Evolutionary conservation across 2,888 invertebrate genomes (phyloP).

Genomic region (Aleiodes leptofemur): DNA sequence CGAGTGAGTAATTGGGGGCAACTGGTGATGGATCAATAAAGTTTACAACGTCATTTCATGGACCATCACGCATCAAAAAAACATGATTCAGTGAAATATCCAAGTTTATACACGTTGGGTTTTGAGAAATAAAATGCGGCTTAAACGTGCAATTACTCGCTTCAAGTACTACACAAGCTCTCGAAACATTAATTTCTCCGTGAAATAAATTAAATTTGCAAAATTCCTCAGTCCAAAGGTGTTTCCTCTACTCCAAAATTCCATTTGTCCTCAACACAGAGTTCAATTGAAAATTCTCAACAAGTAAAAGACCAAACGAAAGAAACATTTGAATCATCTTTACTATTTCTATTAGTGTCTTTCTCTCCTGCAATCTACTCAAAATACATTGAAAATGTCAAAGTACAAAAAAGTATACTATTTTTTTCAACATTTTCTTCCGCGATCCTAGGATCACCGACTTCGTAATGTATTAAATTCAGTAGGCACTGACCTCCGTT

Average conservation of each 20-base stretch:
- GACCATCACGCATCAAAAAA: conserved; percentile 30
- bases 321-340: neutral
- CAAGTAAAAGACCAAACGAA: conserved; percentile 1
- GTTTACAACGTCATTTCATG: conserved; percentile 46
- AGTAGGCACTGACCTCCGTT: conserved; percentile 46
- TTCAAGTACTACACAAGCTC: too few relatives aligned
- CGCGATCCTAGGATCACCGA: conserved; percentile 43
- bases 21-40: conserved; percentile 48
- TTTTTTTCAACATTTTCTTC: conserved; percentile 42
- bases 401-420: too few relatives aligned
- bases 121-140: too few relatives aligned
- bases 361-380: conserved; percentile 22
- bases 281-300: too few relatives aligned
- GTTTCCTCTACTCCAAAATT: too few relatives aligned
- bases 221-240: too few relatives aligned
- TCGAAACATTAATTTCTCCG: too few relatives aligned
- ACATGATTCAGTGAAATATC: neutral
- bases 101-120: neutral
- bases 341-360: conserved; percentile 45
- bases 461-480: conserved; percentile 15
- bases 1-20: conserved; percentile 48
- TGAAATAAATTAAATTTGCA: too few relatives aligned
- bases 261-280: neutral
- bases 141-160: too few relatives aligned
- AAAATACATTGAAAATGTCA: conserved; percentile 34